A percentile compares a stretch with the other conserved stretches of the same genome.
Conservation (phyloP, 2,113 vertebrate genomes). For the Tachysurus fulvidraco region DNA sequence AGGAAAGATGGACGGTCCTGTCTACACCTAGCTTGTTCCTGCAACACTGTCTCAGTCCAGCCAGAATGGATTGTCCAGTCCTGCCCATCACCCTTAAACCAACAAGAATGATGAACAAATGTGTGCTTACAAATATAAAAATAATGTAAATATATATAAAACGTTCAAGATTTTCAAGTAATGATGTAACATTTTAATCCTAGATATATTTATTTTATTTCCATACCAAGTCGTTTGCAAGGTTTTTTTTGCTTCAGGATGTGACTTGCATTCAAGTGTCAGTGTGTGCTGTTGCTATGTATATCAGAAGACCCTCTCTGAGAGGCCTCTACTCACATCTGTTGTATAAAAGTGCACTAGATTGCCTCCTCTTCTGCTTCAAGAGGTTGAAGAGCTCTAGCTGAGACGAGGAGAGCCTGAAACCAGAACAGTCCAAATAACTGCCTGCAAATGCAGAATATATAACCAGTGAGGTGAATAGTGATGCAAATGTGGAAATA, state of each 20-base stretch:
- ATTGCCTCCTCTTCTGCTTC: background rate
- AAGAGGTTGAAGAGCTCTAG: background rate
- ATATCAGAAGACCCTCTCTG: background rate
- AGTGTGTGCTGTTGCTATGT: background rate
- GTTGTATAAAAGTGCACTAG: constrained; percentile 14
- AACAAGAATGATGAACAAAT: constrained; percentile 63
- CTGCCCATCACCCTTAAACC: constrained; percentile 57
- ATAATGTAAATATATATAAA: constrained; percentile 46
- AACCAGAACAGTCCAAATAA: constrained; percentile 14
- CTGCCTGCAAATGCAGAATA: constrained; percentile 35
- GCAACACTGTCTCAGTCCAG: constrained; percentile 45
- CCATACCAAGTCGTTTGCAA: constrained; percentile 70
- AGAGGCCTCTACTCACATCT: constrained; percentile 5
- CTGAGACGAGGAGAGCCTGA: constrained; percentile 30
- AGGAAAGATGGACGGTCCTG: constrained; percentile 68
- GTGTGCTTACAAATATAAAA: constrained; percentile 78
- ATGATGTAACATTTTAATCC: constrained; percentile 76
- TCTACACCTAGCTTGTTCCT: constrained; percentile 54
- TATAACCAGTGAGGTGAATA: constrained; percentile 68
- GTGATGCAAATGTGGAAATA: constrained; percentile 70
- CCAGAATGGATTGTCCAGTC: constrained; percentile 9
- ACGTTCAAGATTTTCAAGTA: constrained; percentile 55
- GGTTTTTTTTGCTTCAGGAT: constrained; percentile 52
- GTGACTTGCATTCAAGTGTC: background rate
- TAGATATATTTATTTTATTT: constrained; percentile 78